These are phyloP conservation scores for Pantala flavescens DNA, from an alignment of 1,140 invertebrate species.

Conservation along the genomic window DNA sequence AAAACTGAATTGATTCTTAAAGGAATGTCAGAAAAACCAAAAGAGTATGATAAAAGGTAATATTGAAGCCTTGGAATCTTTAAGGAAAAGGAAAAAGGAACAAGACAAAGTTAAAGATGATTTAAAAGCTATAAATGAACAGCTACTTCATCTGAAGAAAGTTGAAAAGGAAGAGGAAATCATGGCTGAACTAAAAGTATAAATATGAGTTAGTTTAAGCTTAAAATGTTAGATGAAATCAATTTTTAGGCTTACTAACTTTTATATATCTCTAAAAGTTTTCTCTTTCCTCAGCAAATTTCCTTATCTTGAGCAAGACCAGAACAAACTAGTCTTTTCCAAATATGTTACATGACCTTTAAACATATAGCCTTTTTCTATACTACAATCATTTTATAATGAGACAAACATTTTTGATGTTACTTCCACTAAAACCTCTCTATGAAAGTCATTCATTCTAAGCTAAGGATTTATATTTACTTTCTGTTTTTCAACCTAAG, in stretches of 20 bases:
- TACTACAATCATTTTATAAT: too few species aligned
- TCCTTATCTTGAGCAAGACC: too few species aligned
- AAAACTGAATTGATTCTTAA: neutral
- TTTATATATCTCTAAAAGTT: neutral
- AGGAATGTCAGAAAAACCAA: conserved; percentile 48
- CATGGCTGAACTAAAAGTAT: conserved; percentile 45
- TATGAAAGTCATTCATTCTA: too few species aligned
- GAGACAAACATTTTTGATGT: too few species aligned
- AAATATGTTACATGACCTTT: too few species aligned
- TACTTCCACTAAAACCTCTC: too few species aligned
- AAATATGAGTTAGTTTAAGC: neutral
- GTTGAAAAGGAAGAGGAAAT: conserved; percentile 47
- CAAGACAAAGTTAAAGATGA: conserved; percentile 38
- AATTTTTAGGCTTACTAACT: neutral
- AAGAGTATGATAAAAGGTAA: conserved; percentile 42
- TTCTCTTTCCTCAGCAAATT: too few species aligned
- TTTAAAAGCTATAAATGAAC: conserved; percentile 43
- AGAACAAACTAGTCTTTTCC: too few species aligned
- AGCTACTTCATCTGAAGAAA: conserved; percentile 41
- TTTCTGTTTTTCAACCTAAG: too few species aligned
- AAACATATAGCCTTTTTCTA: too few species aligned
- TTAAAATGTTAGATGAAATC: too few species aligned
- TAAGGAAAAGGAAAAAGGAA: conserved; percentile 32
- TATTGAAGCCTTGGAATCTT: conserved; percentile 40
- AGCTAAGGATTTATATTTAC: too few species aligned